A percentile compares a stretch with the other conserved stretches of the same genome.
Conservation (phyloP, 1,140 invertebrate species). For the Rhagoletis pomonella region DNA sequence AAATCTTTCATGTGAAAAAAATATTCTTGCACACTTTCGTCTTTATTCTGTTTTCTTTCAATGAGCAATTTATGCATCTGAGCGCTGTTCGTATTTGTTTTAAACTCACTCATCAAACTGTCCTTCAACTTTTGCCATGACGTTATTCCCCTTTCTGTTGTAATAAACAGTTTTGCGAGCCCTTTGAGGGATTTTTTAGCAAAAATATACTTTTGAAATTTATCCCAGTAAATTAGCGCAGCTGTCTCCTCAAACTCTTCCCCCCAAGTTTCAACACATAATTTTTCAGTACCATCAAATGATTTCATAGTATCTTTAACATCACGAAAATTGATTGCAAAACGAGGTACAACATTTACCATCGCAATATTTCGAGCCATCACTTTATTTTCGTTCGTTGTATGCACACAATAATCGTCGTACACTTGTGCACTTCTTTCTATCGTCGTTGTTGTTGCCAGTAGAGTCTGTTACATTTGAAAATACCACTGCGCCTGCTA, state of each 20-base stretch:
- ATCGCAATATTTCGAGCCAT: too few species aligned
- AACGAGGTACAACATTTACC: too few species aligned
- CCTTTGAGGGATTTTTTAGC: slow-evolving; percentile 40
- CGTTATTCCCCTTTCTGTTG: background rate
- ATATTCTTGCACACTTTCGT: slow-evolving; percentile 54
- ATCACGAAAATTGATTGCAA: background rate
- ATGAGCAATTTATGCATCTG: slow-evolving; percentile 35
- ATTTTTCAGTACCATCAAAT: slow-evolving; percentile 49
- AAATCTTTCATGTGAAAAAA: slow-evolving; percentile 45
- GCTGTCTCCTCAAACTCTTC: slow-evolving; percentile 48
- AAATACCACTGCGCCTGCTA: background rate
- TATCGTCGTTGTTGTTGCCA: background rate
- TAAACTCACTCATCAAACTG: too few species aligned
- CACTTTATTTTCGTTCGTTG: too few species aligned
- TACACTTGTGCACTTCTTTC: background rate
- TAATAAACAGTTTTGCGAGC: slow-evolving; percentile 45
- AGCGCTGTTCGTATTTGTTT: slow-evolving; percentile 4
- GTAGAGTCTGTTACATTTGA: background rate
- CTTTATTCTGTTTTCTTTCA: slow-evolving; percentile 41
- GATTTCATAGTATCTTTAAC: slow-evolving; percentile 41
- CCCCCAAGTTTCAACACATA: slow-evolving; percentile 53
- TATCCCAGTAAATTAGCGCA: slow-evolving; percentile 28
- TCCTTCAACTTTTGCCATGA: too few species aligned
- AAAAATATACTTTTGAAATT: slow-evolving; percentile 40
- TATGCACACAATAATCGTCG: too few species aligned